Evolutionary conservation across 92 coral and sea anemone species (phyloP).

Genomic region (Bergia puertoricense): DNA sequence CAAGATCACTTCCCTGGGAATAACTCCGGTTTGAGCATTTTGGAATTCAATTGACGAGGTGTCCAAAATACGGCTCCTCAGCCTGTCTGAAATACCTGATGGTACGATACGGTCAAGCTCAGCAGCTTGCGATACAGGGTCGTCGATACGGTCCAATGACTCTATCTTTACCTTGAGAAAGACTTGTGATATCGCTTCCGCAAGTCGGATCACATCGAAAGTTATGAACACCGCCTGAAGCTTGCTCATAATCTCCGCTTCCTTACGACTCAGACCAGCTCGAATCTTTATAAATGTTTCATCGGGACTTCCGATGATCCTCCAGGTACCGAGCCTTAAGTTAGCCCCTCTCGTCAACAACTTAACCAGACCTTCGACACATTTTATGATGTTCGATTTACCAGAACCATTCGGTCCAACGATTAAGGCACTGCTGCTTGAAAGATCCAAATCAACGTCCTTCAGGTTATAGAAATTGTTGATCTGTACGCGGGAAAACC

Average conservation of each 20-base stretch:
- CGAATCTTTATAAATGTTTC: constrained; percentile 14
- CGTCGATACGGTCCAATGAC: no score
- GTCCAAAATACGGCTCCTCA: no score
- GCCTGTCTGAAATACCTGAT: no score
- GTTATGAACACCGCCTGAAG: background rate
- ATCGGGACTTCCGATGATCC: background rate
- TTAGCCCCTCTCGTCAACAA: background rate
- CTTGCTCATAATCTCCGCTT: background rate
- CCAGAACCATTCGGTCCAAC: background rate
- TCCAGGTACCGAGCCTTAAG: constrained; percentile 3
- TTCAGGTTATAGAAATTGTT: no score
- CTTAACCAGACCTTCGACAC: background rate
- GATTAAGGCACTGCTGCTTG: background rate
- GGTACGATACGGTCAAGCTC: no score
- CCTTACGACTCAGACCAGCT: background rate
- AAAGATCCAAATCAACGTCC: background rate
- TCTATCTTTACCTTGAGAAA: no score
- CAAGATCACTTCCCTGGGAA: background rate
- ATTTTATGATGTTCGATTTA: background rate
- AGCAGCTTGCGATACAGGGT: no score
- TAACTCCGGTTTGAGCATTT: background rate
- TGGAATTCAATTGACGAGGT: no score
- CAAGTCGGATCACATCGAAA: background rate
- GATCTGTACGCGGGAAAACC: no score
- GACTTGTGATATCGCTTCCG: background rate